A percentile compares a stretch with the other conserved stretches of the same genome.
Conservation (phyloP, 2,113 vertebrate genomes). For the Phrynocephalus versicolor region DNA sequence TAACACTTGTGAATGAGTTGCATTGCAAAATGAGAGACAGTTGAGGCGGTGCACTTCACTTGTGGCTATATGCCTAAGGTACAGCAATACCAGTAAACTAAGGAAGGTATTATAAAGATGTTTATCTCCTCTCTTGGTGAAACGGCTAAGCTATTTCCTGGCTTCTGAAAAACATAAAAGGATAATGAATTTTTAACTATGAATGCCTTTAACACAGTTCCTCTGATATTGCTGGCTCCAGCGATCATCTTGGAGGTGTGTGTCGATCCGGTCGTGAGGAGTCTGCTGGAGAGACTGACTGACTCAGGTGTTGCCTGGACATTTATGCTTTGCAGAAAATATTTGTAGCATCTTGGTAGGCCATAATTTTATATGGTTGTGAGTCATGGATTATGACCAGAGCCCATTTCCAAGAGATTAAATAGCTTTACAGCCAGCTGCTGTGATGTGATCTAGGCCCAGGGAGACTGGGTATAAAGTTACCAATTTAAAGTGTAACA, state of each 20-base stretch:
- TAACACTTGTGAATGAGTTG: neutral
- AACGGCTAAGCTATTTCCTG: neutral
- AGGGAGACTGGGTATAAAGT: slow-evolving; percentile 52
- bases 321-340: slow-evolving; percentile 7
- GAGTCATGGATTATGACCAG: slow-evolving; percentile 49
- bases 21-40: neutral
- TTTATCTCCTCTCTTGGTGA: neutral
- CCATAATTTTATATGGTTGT: slow-evolving; percentile 42
- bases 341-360: slow-evolving; percentile 7
- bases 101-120: neutral
- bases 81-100: neutral
- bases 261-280: neutral
- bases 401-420: neutral
- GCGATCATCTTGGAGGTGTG: neutral
- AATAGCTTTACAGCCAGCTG: slow-evolving; percentile 9
- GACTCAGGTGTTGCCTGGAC: neutral
- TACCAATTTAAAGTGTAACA: slow-evolving; percentile 67
- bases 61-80: neutral
- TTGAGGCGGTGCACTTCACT: neutral
- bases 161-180: neutral
- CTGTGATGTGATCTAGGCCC: slow-evolving; percentile 49
- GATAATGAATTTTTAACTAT: neutral
- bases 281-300: neutral
- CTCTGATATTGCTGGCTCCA: neutral
- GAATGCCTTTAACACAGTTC: neutral